Percentiles rank a stretch among this genome's conserved stretches.
phyloP scores from a whole-genome alignment of 1,140 invertebrate species.

The Neotoxoptera formosana region DNA sequence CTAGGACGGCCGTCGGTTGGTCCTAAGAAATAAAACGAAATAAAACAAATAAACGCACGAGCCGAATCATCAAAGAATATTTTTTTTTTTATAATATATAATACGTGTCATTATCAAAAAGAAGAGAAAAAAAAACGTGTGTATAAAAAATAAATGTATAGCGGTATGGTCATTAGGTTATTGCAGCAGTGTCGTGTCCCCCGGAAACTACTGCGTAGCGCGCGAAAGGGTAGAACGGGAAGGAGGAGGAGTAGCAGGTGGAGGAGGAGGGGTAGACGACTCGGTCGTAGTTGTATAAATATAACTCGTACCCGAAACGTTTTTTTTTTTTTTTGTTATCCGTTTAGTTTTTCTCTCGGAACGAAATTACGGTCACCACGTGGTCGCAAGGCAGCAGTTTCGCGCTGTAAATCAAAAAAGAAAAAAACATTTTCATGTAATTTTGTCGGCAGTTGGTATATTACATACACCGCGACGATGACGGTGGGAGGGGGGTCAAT shows the following conservation, averaged over 20 bases:
- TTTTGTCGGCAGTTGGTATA: background rate
- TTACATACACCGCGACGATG: background rate
- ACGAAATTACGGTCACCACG: background rate
- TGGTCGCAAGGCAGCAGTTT: background rate
- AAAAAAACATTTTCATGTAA: background rate
- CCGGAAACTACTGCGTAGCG: background rate
- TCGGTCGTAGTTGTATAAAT: slow-evolving; percentile 7
- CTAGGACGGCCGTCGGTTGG: background rate
- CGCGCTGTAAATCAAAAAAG: background rate
- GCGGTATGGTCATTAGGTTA: background rate
- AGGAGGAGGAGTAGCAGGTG: too few relatives aligned
- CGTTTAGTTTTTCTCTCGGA: background rate
- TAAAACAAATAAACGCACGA: background rate
- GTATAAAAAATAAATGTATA: background rate
- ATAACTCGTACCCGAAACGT: slow-evolving; percentile 14
- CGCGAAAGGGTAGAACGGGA: background rate
- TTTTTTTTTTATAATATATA: slow-evolving; percentile 4
- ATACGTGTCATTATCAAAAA: slow-evolving; percentile 19
- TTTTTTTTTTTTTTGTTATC: background rate
- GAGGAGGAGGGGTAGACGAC: background rate
- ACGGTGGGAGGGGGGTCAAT: background rate
- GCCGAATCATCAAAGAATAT: slow-evolving; percentile 30
- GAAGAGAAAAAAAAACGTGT: background rate
- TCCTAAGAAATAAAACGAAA: slow-evolving; percentile 13
- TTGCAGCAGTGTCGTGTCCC: background rate